Evolutionary conservation across 2,113 vertebrate genomes (phyloP).

Genomic region (Euleptes europaea): DNA sequence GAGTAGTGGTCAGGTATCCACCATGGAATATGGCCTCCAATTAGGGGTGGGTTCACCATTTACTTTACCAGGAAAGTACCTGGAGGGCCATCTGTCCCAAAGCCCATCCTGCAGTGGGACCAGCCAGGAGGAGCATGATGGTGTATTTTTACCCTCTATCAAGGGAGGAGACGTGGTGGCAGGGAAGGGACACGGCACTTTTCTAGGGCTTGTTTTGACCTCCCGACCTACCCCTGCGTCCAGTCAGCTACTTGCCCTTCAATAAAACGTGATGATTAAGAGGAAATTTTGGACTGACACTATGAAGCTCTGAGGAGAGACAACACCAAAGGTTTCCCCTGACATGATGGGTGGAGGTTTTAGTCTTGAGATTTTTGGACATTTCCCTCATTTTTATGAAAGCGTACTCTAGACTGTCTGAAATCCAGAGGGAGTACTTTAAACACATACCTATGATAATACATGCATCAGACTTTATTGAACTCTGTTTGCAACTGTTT

Average conservation of each 20-base stretch:
- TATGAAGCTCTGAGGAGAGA: neutral
- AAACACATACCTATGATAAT: neutral
- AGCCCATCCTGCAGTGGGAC: too few relatives aligned
- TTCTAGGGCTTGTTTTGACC: too few relatives aligned
- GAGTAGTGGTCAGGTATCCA: neutral
- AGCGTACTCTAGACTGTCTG: too few relatives aligned
- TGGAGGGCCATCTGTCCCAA: too few relatives aligned
- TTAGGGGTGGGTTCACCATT: too few relatives aligned
- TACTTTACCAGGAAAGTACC: too few relatives aligned
- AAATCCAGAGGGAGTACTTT: too few relatives aligned
- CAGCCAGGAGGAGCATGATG: too few relatives aligned
- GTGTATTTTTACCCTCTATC: too few relatives aligned
- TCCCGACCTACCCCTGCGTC: too few relatives aligned
- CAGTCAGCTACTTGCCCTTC: neutral
- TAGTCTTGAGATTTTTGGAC: neutral
- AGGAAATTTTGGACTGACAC: neutral
- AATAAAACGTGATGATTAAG: neutral
- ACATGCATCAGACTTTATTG: neutral
- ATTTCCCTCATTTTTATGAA: neutral
- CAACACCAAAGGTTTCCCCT: neutral
- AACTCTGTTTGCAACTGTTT: neutral
- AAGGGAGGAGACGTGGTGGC: too few relatives aligned
- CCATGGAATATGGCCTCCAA: neutral
- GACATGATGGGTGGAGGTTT: neutral
- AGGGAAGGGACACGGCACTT: too few relatives aligned